Evolutionary conservation across 2,888 invertebrate genomes (phyloP).

Genomic region (Philhelius pedissequus): DNA sequence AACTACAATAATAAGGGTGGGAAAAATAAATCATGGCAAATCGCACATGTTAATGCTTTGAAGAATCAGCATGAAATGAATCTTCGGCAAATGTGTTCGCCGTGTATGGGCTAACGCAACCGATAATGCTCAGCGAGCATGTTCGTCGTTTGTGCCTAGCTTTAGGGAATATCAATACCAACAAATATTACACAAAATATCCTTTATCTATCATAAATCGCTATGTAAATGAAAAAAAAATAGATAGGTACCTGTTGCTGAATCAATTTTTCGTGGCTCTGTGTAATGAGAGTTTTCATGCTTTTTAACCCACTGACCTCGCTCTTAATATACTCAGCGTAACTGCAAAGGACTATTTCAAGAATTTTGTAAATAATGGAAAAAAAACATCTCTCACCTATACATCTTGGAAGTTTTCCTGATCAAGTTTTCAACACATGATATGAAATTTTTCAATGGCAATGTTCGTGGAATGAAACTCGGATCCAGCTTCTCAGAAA

Average conservation of each 20-base stretch:
- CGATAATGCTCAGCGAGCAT: too few relatives aligned
- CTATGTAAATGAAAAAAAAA: too few relatives aligned
- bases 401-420: slow-evolving; percentile 76
- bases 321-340: slow-evolving; percentile 77
- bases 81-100: too few relatives aligned
- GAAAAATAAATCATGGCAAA: too few relatives aligned
- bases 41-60: too few relatives aligned
- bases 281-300: slow-evolving; percentile 74
- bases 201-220: too few relatives aligned
- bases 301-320: slow-evolving; percentile 76
- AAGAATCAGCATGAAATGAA: too few relatives aligned
- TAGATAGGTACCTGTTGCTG: slow-evolving; percentile 76
- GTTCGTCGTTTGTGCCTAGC: too few relatives aligned
- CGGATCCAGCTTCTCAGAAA: slow-evolving; percentile 75
- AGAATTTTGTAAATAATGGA: not conserved
- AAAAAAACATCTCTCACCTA: slow-evolving; percentile 60
- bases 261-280: slow-evolving; percentile 75
- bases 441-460: slow-evolving; percentile 75
- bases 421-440: slow-evolving; percentile 75
- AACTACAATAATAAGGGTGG: too few relatives aligned
- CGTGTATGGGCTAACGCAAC: too few relatives aligned
- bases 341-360: slow-evolving; percentile 70
- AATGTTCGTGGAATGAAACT: slow-evolving; percentile 74
- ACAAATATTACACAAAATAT: too few relatives aligned
- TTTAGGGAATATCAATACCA: too few relatives aligned